These are phyloP conservation scores for Petrocephalus schoutedeni DNA, from an alignment of 2,797 vertebrate genomes.

Conservation along the genomic window DNA sequence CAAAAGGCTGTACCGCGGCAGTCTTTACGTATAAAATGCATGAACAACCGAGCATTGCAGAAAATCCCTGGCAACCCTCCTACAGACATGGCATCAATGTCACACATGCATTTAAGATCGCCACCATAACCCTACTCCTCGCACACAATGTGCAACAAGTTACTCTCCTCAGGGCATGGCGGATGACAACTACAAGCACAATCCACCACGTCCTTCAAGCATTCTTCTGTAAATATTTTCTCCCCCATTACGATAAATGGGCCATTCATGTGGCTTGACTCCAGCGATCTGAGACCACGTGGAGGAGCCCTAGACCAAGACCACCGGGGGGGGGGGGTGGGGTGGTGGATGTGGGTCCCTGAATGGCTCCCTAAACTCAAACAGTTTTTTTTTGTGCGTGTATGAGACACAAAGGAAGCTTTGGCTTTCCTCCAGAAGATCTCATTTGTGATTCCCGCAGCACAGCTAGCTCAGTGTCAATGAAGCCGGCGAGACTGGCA, in stretches of 20 bases:
- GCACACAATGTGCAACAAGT: not conserved
- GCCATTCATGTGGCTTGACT: not conserved
- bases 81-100: not conserved
- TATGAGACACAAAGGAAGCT: not conserved
- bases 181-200: not conserved
- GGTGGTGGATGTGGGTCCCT: not conserved
- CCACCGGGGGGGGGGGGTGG: not conserved
- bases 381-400: not conserved
- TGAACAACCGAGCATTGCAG: not conserved
- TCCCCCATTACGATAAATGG: not conserved
- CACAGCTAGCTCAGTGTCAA: conserved; percentile 17
- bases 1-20: not conserved
- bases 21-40: not conserved
- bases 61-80: not conserved
- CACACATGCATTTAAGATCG: not conserved
- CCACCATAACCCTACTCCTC: not conserved
- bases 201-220: conserved; percentile 19
- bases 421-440: not conserved
- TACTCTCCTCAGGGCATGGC: not conserved
- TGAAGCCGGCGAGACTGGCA: conserved; percentile 23
- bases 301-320: not conserved
- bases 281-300: not conserved
- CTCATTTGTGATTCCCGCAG: conserved; percentile 23
- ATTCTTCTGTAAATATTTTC: conserved; percentile 12
- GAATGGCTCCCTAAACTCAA: not conserved